Conservation (phyloP, 2,797 vertebrate species). For the Nothura maculosa region DNA sequence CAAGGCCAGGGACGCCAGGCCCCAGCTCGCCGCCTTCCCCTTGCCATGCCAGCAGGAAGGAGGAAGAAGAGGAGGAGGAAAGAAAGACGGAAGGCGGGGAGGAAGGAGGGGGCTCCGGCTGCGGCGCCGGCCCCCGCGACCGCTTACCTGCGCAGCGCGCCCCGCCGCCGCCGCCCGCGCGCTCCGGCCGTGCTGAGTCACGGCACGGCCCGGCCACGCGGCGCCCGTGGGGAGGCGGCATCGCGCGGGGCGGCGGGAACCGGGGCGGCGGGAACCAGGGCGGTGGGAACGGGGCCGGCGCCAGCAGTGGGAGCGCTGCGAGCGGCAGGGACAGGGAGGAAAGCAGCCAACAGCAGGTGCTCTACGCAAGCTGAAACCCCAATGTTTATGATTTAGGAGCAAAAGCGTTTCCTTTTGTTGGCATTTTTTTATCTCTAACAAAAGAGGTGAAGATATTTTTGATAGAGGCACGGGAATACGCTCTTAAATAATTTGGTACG, state of each 20-base stretch:
- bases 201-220: neutral
- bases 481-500: neutral
- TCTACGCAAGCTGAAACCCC: neutral
- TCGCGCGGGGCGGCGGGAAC: neutral
- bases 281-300: no score
- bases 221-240: neutral
- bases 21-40: rapidly evolving
- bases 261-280: no score
- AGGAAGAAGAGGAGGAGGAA: no score
- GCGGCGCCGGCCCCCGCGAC: no score
- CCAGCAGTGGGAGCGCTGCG: neutral
- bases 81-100: no score
- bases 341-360: neutral
- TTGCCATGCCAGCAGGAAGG: no score
- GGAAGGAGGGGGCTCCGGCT: no score
- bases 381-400: neutral
- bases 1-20: rapidly evolving
- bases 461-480: neutral
- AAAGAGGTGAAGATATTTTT: neutral
- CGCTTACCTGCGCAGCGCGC: no score
- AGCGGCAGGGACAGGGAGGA: neutral
- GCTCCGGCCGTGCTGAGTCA: neutral
- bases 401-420: neutral
- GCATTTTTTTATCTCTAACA: neutral
- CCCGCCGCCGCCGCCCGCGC: no score